A percentile compares a stretch with the other conserved stretches of the same genome.
These are phyloP conservation scores for Drosophila pruinosa DNA, from an alignment of 1,140 invertebrate species.

Conservation along the genomic window DNA sequence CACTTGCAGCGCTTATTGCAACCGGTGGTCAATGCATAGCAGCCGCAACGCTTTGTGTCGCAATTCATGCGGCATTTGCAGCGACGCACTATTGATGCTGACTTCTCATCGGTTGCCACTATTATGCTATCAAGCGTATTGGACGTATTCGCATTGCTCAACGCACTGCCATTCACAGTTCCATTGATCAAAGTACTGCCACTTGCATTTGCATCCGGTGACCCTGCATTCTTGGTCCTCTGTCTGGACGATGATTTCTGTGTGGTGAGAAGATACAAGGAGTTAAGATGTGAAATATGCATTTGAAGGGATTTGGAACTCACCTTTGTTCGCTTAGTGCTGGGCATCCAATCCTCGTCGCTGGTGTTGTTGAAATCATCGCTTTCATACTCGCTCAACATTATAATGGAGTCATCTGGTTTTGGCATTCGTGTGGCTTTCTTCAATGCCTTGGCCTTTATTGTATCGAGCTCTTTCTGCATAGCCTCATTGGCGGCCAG, in stretches of 20 bases:
- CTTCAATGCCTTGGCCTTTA: background rate
- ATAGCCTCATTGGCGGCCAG: conserved; percentile 75
- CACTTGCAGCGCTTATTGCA: conserved; percentile 50
- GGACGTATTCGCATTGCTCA: background rate
- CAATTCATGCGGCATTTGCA: conserved; percentile 65
- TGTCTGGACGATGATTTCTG: no score
- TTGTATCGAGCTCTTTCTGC: conserved; percentile 75
- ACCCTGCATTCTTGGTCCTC: background rate
- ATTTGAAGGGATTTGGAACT: background rate
- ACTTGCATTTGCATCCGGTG: background rate
- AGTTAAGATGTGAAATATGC: no score
- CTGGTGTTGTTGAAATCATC: conserved; percentile 83
- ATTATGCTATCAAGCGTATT: conserved; percentile 5
- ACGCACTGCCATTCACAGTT: background rate
- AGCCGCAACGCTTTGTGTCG: conserved; percentile 58
- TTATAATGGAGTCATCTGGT: background rate
- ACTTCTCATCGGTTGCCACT: background rate
- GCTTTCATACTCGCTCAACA: conserved; percentile 67
- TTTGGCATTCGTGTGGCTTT: background rate
- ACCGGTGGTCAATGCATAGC: conserved; percentile 18
- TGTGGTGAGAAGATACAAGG: no score
- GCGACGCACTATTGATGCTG: background rate
- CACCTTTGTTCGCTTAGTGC: background rate
- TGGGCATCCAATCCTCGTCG: conserved; percentile 85
- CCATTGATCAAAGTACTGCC: background rate